Conservation (phyloP, 2,888 invertebrate genomes). For the Lacanobia wlatinum region DNA sequence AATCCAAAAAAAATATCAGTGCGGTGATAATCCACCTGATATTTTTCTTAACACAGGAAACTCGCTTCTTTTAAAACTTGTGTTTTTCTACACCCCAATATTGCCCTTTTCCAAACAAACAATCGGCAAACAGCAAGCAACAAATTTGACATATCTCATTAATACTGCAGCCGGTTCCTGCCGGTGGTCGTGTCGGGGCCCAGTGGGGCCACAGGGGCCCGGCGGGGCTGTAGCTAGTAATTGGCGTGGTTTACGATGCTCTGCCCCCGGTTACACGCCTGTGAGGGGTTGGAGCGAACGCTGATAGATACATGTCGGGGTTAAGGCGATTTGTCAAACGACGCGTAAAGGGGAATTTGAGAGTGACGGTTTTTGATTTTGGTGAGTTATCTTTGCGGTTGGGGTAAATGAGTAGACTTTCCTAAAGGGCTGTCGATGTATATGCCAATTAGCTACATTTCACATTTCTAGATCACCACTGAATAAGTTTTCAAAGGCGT, state of each 20-base stretch:
- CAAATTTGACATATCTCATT: constrained; percentile 58
- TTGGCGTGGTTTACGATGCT: constrained; percentile 74
- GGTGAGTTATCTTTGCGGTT: background rate
- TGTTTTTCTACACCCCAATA: background rate
- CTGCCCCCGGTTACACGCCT: constrained; percentile 37
- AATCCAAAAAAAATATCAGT: background rate
- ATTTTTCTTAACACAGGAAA: too few relatives aligned
- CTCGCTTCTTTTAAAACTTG: background rate
- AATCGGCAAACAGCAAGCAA: constrained; percentile 39
- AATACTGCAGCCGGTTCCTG: constrained; percentile 42
- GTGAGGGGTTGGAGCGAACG: constrained; percentile 25
- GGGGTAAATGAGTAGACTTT: background rate
- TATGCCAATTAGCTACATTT: background rate
- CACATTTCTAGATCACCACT: background rate
- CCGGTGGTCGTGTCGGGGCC: constrained; percentile 20
- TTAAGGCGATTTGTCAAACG: constrained; percentile 45
- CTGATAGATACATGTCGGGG: constrained; percentile 56
- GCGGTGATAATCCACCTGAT: background rate
- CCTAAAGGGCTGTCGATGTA: background rate
- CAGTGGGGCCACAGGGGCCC: constrained; percentile 19
- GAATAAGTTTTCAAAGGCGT: background rate
- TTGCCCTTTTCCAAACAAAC: constrained; percentile 38
- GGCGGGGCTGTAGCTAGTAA: constrained; percentile 68
- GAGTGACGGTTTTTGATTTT: constrained; percentile 31
- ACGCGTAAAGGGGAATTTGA: constrained; percentile 20